Base-by-base conservation (phyloP, 1,140 invertebrate genomes). In the Calliphora vicina region DNA sequence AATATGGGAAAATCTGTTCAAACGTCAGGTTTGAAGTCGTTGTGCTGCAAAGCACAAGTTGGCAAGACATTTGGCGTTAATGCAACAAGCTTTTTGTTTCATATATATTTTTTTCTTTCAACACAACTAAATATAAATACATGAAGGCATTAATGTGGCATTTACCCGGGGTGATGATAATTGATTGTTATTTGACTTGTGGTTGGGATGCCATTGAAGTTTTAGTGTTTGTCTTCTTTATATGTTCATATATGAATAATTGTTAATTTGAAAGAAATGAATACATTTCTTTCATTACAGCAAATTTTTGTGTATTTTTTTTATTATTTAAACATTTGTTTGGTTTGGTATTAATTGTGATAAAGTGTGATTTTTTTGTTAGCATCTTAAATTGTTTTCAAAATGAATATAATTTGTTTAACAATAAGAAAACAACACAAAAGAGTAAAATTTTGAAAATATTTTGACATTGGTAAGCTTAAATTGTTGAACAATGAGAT, bases 111-210 rank as follows among this genome's bases (percentile, higher is more conserved):
- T 6, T 15, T 57, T 57, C 50, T 15, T 57, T 57, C 50, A 15
- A 0, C 26, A 73, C 26, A 73, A 73, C 25, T 15, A 13, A 73
- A 73, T 29, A 2, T 73, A n/a, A n/a, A n/a, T n/a, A n/a, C n/a
- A n/a, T 35, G 35, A 35, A 35, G 72, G 72, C 72, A 73, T 27
- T 26, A 17, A 29, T 73, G 50, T 73, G 72, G 72, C 72, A 73
- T 73, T 73, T 73, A 73, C 72, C 25, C 2, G 72, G 10, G 72
- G 27, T 73, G 72, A 17, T 73, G 25, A 25, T 73, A 73, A 73
- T 73, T 73, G 72, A 73, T 73, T 73, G 72, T 73, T 26, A 27
- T 29, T 27, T 73, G 72, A 27, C 72, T 73, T 26, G 27, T 27
- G 23, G 15, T 73, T 27, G 72, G 26, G 12, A 15, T 73, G 26